A percentile compares a stretch with the other conserved stretches of the same genome.
Conservation (phyloP, 2,888 invertebrate species). For the Mesochorus sp. region DNA sequence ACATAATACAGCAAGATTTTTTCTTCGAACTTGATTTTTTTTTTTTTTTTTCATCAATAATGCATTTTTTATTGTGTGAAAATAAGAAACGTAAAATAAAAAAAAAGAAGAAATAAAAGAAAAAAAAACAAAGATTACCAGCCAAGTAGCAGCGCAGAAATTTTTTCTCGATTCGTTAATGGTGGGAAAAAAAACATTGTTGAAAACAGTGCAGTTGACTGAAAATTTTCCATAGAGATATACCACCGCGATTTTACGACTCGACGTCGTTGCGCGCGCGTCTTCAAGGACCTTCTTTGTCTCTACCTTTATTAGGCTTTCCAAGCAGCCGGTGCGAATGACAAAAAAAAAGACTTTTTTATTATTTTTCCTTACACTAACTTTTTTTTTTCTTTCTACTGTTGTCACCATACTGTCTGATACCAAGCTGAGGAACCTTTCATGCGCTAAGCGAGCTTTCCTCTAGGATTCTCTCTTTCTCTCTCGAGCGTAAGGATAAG, state of each 20-base stretch:
- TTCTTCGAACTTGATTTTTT: no score
- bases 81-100: background rate
- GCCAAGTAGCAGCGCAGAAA: background rate
- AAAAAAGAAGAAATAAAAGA: background rate
- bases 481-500: slow-evolving; percentile 19
- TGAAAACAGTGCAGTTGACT: background rate
- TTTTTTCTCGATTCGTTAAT: background rate
- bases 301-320: background rate
- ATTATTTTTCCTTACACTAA: slow-evolving; percentile 17
- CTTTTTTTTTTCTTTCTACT: background rate
- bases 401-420: slow-evolving; percentile 22
- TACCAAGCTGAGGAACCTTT: slow-evolving; percentile 21
- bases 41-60: no score
- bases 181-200: background rate
- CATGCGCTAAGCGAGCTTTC: background rate
- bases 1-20: background rate
- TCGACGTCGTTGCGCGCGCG: background rate
- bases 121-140: background rate
- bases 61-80: no score
- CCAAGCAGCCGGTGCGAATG: background rate
- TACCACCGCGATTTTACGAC: background rate
- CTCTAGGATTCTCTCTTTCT: background rate
- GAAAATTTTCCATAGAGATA: slow-evolving; percentile 17
- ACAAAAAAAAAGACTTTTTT: slow-evolving; percentile 32
- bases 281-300: slow-evolving; percentile 4